These are phyloP conservation scores for Cyaniris semiargus DNA, from an alignment of 2,888 invertebrate species.

Conservation along the genomic window DNA sequence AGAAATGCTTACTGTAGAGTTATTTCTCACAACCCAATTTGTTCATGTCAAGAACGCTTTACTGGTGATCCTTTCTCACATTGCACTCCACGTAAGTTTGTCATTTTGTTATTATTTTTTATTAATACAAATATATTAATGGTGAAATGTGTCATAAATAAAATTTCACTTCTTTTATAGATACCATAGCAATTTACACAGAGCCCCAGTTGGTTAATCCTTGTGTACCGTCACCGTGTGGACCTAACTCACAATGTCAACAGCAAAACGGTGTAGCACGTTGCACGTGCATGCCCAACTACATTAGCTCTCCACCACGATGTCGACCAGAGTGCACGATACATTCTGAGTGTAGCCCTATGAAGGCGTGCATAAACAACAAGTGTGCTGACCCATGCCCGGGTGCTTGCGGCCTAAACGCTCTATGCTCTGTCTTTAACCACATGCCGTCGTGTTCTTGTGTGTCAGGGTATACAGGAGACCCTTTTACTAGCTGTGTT, in stretches of 20 bases:
- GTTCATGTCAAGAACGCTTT: conserved; percentile 85
- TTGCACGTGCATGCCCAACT: conserved; percentile 86
- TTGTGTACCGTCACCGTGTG: conserved; percentile 89
- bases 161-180: conserved; percentile 45
- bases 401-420: conserved; percentile 88
- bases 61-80: conserved; percentile 89
- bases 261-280: conserved; percentile 83
- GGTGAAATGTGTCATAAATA: neutral
- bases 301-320: conserved; percentile 87
- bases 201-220: conserved; percentile 71
- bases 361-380: conserved; percentile 85
- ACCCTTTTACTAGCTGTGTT: conserved; percentile 83
- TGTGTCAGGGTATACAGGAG: conserved; percentile 84
- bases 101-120: conserved; percentile 55
- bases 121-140: neutral
- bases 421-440: conserved; percentile 86
- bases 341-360: conserved; percentile 85
- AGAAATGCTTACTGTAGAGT: conserved; percentile 89
- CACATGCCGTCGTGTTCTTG: conserved; percentile 87
- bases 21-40: conserved; percentile 90
- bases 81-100: conserved; percentile 74
- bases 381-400: conserved; percentile 89
- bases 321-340: conserved; percentile 87
- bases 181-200: conserved; percentile 54
- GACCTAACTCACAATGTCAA: conserved; percentile 87